phyloP scores from a whole-genome alignment of 2,113 vertebrate genomes.

The Alethe castanea region DNA sequence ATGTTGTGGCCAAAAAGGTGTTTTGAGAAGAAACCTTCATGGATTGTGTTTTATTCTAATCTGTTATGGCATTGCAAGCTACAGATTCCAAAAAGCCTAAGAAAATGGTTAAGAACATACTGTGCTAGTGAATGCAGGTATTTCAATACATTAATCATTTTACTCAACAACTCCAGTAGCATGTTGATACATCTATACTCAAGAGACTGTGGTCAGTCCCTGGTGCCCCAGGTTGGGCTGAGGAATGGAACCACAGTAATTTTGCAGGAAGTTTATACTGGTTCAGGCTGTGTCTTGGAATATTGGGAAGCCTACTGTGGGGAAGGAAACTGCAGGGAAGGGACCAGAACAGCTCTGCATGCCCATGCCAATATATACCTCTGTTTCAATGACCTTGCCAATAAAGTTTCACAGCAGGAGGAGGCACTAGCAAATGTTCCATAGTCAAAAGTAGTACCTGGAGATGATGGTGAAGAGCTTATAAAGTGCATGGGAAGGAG shows the following conservation, averaged over 20 bases:
- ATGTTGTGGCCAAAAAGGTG: background rate
- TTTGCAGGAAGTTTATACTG: constrained; percentile 47
- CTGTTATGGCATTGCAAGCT: background rate
- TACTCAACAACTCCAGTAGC: background rate
- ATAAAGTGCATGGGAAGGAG: background rate
- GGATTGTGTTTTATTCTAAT: background rate
- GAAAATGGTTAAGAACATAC: constrained; percentile 49
- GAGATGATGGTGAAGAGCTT: background rate
- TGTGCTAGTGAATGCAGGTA: constrained; percentile 23
- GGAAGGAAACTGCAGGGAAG: background rate
- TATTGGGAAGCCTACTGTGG: background rate
- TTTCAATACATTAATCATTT: constrained; percentile 52
- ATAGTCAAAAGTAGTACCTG: background rate
- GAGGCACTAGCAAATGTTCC: background rate
- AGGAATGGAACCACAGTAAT: constrained; percentile 22
- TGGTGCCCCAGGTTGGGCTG: background rate
- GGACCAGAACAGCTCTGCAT: background rate
- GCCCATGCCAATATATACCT: background rate
- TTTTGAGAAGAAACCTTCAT: constrained; percentile 48
- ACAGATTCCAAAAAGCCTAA: constrained; percentile 38
- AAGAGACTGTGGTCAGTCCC: constrained; percentile 24
- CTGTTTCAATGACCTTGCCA: background rate
- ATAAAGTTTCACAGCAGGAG: background rate
- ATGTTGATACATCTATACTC: constrained; percentile 28
- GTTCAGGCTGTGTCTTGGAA: constrained; percentile 27